phyloP scores from a whole-genome alignment of 2,113 vertebrate species.

The Sphaerodactylus townsendi region DNA sequence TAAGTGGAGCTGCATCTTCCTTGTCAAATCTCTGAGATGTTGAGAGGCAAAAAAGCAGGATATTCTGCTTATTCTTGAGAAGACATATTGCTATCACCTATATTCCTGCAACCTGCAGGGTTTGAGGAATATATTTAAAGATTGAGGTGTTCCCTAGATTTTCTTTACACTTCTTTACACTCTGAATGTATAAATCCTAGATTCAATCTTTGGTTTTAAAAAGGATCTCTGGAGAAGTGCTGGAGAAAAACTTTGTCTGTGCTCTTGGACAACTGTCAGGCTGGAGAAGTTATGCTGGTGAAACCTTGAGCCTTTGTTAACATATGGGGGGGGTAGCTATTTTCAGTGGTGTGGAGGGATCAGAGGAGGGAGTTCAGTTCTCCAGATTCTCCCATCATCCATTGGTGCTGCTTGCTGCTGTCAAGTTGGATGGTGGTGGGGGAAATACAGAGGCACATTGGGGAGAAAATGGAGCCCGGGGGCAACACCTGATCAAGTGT shows the following conservation, averaged over 20 bases:
- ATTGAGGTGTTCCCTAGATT: neutral
- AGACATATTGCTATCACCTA: neutral
- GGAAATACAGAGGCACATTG: too few species aligned
- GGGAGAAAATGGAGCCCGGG: too few species aligned
- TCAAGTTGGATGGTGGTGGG: too few species aligned
- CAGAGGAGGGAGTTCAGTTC: too few species aligned
- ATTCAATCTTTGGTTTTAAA: neutral
- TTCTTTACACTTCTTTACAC: too few species aligned
- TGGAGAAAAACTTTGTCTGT: neutral
- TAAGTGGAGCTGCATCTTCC: neutral
- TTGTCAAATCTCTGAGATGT: neutral
- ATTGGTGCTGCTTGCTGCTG: too few species aligned
- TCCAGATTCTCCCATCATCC: too few species aligned
- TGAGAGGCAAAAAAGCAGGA: neutral
- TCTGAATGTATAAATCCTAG: neutral
- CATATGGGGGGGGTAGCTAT: too few species aligned
- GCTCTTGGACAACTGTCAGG: neutral
- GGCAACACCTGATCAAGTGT: too few species aligned
- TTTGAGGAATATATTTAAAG: neutral
- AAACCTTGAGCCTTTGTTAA: too few species aligned
- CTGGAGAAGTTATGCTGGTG: too few species aligned
- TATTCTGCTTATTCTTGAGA: neutral
- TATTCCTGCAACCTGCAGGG: neutral
- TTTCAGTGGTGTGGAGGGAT: too few species aligned
- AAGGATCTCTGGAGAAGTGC: neutral